Conservation (phyloP, 2,888 invertebrate species). For the Hipparchia semele region DNA sequence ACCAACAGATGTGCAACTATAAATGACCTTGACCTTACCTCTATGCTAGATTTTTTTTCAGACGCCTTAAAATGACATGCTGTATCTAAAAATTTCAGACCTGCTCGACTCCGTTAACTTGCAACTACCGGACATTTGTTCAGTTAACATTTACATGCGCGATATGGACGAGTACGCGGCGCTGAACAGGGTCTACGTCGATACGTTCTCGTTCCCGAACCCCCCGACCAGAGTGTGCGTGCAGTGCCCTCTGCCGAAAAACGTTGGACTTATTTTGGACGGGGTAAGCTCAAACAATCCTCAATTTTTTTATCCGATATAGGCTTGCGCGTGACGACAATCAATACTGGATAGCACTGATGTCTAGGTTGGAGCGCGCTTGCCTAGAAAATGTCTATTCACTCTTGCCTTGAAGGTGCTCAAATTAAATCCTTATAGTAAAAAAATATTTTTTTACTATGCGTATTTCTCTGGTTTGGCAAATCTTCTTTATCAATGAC, state of each 20-base stretch:
- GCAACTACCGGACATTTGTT: slow-evolving; percentile 87
- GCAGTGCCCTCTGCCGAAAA: slow-evolving; percentile 87
- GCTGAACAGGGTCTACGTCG: slow-evolving; percentile 90
- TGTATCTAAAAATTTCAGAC: slow-evolving; percentile 61
- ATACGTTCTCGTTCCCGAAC: slow-evolving; percentile 88
- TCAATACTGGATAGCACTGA: no score
- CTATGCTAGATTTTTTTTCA: no score
- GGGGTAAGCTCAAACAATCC: slow-evolving; percentile 77
- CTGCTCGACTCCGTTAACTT: slow-evolving; percentile 76
- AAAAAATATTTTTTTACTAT: no score
- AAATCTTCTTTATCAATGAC: no score
- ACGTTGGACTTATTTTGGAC: slow-evolving; percentile 90
- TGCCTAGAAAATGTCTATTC: no score
- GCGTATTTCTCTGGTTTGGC: no score
- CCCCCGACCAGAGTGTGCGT: slow-evolving; percentile 95
- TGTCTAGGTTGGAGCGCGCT: no score
- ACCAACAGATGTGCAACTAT: background rate
- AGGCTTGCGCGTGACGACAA: no score
- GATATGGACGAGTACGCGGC: slow-evolving; percentile 91
- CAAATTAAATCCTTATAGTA: no score
- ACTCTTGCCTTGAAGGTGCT: no score
- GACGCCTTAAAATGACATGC: slow-evolving; percentile 1
- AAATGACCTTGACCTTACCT: no score
- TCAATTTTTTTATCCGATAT: no score
- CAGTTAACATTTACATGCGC: slow-evolving; percentile 92